phyloP scores from a whole-genome alignment of 2,113 vertebrate species.

The Saccopteryx bilineata region DNA sequence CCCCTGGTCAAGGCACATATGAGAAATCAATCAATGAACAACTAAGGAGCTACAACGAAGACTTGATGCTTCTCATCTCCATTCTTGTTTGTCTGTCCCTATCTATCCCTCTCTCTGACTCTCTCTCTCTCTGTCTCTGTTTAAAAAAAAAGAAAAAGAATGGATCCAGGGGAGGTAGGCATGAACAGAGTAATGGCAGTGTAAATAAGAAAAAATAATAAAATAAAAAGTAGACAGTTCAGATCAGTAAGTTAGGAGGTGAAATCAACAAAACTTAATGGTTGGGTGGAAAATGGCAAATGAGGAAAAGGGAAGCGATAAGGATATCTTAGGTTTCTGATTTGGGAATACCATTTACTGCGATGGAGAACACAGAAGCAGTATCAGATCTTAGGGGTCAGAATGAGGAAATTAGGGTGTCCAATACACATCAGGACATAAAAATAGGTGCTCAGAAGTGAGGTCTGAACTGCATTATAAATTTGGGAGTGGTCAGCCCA shows the following conservation, averaged over 20 bases:
- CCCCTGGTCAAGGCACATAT: too few species aligned
- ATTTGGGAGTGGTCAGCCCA: background rate
- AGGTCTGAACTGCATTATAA: background rate
- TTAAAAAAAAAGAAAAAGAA: background rate
- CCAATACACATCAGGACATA: background rate
- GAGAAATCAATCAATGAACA: too few species aligned
- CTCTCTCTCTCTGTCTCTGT: too few species aligned
- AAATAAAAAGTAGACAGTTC: background rate
- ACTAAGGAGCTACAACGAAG: too few species aligned
- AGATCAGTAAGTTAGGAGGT: background rate
- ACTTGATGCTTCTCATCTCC: too few species aligned
- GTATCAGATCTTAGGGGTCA: background rate
- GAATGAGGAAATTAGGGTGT: background rate
- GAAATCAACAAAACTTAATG: background rate
- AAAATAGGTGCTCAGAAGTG: background rate
- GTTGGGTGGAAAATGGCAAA: conserved; percentile 16
- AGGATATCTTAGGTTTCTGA: background rate
- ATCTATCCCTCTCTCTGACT: too few species aligned
- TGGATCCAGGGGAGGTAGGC: background rate
- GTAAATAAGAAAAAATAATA: background rate
- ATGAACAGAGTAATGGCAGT: background rate
- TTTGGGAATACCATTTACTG: background rate
- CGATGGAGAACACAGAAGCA: background rate
- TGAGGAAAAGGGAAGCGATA: background rate
- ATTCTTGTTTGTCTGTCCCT: too few species aligned